Evolutionary conservation across 2,113 vertebrate species (phyloP).

Genomic region (Struthio camelus): DNA sequence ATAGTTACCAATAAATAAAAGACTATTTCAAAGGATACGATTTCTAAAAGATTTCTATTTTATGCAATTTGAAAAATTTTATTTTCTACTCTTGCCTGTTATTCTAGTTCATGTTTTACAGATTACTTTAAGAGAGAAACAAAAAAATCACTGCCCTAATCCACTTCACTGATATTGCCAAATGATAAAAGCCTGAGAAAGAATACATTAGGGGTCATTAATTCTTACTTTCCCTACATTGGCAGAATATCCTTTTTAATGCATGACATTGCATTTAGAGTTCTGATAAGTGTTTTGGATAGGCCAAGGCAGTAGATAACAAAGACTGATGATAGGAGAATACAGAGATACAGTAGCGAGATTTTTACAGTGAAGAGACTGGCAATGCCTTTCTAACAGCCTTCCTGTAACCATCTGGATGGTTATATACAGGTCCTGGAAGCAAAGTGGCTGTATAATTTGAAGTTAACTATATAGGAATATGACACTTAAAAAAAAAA

Average conservation of each 20-base stretch:
- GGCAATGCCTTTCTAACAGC: not conserved
- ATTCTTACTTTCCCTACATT: slow-evolving; percentile 3
- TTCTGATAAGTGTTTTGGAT: slow-evolving; percentile 27
- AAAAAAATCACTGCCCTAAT: not conserved
- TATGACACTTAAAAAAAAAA: not conserved
- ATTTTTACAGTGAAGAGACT: not conserved
- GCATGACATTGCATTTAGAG: not conserved
- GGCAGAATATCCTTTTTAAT: slow-evolving; percentile 42
- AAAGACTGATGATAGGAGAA: slow-evolving; percentile 19
- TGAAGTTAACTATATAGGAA: not conserved
- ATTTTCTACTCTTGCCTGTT: not conserved
- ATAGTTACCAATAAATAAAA: not conserved
- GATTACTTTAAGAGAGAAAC: not conserved
- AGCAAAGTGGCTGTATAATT: not conserved
- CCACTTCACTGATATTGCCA: not conserved
- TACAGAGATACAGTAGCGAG: not conserved
- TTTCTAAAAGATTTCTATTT: not conserved
- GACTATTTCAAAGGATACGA: not conserved
- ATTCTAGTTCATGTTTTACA: not conserved
- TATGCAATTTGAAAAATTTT: not conserved
- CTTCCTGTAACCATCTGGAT: not conserved
- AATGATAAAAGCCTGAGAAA: slow-evolving; percentile 38
- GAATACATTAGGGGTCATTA: slow-evolving; percentile 28
- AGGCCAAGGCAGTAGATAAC: slow-evolving; percentile 19
- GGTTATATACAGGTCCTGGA: not conserved